Conservation (phyloP, 2,113 vertebrate species). For the Hippolais icterina region DNA sequence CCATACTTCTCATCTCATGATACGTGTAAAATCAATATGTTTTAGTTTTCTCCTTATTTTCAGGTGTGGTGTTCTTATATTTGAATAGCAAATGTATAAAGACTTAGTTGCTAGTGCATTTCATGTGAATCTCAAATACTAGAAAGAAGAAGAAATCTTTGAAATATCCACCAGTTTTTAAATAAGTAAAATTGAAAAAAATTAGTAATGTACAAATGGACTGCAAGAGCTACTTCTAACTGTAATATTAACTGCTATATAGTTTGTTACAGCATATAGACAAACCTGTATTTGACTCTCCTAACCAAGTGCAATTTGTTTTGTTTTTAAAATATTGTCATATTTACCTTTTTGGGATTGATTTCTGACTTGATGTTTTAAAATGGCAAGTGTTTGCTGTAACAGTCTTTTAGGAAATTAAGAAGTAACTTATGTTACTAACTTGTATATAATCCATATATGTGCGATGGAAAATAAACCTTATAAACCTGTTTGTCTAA, state of each 20-base stretch:
- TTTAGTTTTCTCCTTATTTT: slow-evolving; percentile 64
- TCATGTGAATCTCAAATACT: slow-evolving; percentile 52
- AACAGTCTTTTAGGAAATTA: slow-evolving; percentile 76
- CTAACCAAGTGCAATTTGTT: slow-evolving; percentile 73
- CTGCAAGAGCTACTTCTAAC: slow-evolving; percentile 68
- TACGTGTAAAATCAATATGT: slow-evolving; percentile 65
- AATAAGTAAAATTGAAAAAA: slow-evolving; percentile 51
- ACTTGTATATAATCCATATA: slow-evolving; percentile 81
- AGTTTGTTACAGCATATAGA: slow-evolving; percentile 68
- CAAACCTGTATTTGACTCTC: slow-evolving; percentile 60
- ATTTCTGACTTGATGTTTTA: slow-evolving; percentile 74
- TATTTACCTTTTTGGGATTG: slow-evolving; percentile 72
- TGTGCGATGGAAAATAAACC: slow-evolving; percentile 85
- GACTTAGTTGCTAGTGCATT: slow-evolving; percentile 65
- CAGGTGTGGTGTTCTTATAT: slow-evolving; percentile 75
- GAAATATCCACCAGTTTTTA: slow-evolving; percentile 62
- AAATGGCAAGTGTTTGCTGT: slow-evolving; percentile 73
- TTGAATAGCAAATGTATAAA: slow-evolving; percentile 71
- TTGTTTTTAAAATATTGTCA: slow-evolving; percentile 54
- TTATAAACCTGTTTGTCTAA: slow-evolving; percentile 78
- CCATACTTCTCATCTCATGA: slow-evolving; percentile 70
- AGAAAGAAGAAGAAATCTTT: slow-evolving; percentile 50
- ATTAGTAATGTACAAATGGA: slow-evolving; percentile 63
- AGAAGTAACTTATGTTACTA: slow-evolving; percentile 79
- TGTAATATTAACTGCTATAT: slow-evolving; percentile 64